Evolutionary conservation across 2,888 invertebrate genomes (phyloP).

Genomic region (Griposia aprilina): DNA sequence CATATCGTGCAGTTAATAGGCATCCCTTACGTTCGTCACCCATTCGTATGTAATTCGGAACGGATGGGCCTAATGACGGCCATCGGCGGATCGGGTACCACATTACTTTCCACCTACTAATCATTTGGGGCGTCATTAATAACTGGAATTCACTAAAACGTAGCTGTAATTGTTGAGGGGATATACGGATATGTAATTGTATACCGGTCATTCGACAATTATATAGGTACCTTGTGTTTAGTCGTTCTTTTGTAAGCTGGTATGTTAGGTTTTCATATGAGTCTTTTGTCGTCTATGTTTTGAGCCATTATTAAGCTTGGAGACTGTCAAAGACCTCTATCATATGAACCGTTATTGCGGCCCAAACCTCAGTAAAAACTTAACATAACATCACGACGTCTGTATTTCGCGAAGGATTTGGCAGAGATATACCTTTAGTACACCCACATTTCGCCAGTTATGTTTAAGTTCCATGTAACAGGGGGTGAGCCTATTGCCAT

Average conservation of each 20-base stretch:
- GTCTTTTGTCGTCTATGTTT: background rate
- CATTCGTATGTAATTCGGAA: slow-evolving; percentile 69
- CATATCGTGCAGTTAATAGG: slow-evolving; percentile 65
- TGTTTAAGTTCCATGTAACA: no score
- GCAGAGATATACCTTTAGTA: no score
- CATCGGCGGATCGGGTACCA: slow-evolving; percentile 56
- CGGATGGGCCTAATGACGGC: slow-evolving; percentile 63
- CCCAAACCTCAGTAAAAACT: background rate
- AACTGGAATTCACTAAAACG: slow-evolving; percentile 54
- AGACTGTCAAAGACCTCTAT: background rate
- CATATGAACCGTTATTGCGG: background rate
- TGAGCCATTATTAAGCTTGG: no score
- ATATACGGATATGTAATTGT: slow-evolving; percentile 48
- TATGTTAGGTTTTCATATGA: background rate
- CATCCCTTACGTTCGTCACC: slow-evolving; percentile 60
- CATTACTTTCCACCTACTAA: slow-evolving; percentile 74
- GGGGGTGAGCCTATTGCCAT: no score
- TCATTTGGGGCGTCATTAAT: slow-evolving; percentile 72
- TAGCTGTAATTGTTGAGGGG: slow-evolving; percentile 56
- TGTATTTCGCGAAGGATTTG: no score
- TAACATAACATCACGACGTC: background rate
- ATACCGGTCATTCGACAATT: slow-evolving; percentile 25
- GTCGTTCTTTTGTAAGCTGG: background rate
- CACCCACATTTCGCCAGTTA: no score
- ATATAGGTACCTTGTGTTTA: slow-evolving; percentile 7